Conservation (phyloP, 2,888 invertebrate genomes). For the Mesodorylaimus sp. region DNA sequence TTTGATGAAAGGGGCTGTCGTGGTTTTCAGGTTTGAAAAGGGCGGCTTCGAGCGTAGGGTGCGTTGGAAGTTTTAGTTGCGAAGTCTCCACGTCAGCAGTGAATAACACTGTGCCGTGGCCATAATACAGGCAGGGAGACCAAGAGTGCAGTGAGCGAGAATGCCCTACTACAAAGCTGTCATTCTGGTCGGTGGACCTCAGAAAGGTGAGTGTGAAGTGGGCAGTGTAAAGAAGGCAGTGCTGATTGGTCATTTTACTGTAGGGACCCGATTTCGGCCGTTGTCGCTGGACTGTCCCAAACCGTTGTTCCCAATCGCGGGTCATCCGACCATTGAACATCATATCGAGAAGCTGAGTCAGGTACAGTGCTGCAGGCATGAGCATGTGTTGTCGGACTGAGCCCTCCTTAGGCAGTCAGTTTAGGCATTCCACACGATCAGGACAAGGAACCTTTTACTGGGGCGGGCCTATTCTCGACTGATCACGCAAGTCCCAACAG, state of each 20-base stretch:
- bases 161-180: conserved; percentile 47
- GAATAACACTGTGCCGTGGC: too few relatives aligned
- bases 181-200: conserved; percentile 77
- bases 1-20: too few relatives aligned
- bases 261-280: conserved; percentile 89
- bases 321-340: conserved; percentile 82
- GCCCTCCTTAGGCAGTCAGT: too few relatives aligned
- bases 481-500: too few relatives aligned
- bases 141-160: background rate
- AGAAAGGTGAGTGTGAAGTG: conserved; percentile 55
- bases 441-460: too few relatives aligned
- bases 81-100: too few relatives aligned
- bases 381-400: background rate
- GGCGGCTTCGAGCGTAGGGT: too few relatives aligned
- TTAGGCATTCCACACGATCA: too few relatives aligned
- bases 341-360: conserved; percentile 72
- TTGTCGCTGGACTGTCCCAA: conserved; percentile 90
- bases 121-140: too few relatives aligned
- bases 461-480: too few relatives aligned
- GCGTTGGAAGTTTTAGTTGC: too few relatives aligned
- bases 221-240: background rate
- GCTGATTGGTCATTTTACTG: conserved; percentile 19
- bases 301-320: conserved; percentile 89
- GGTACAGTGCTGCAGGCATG: conserved; percentile 21
- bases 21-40: too few relatives aligned